Base-by-base conservation (phyloP, 1,140 invertebrate genomes). In the Drosophila lowei region DNA sequence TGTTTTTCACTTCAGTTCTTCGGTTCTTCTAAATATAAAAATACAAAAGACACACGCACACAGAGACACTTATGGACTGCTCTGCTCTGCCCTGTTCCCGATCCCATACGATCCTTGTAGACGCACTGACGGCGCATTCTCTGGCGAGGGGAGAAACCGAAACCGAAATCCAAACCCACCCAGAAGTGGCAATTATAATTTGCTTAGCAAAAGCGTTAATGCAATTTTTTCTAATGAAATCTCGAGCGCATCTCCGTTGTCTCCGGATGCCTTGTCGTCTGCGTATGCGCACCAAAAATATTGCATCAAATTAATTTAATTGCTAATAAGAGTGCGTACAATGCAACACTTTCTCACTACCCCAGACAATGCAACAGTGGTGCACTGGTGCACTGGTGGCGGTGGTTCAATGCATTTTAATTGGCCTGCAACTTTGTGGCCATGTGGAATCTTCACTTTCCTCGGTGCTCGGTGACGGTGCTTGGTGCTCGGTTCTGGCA, bases 381-480 rank as follows among this genome's bases (percentile, higher is more conserved):
- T 25, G 23, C 3, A 34, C 4, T 38, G 34, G 30, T 0, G 3
- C n/a, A n/a, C n/a, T 34, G 15, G 55, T 34, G 15, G 55, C 60
- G 48, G 43, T 67, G 78, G 89, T 90, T 90, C 89, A 89, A 84
- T 90, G 89, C 79, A 81, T 89, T 90, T 89, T 90, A 90, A 90
- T 90, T 90, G 89, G 89, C 68, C 61, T 11, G 34, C 34, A 38
- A 13, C 11, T 38, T 38, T 38, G 11, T 72, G 30, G 18, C 6
- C 42, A 30, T 56, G 71, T 66, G 59, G 76, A 41, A 56, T 65
- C 60, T 56, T 54, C 58, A 28, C 60, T 67, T 28, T 50, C 21
- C 47, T 57, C 23, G 6, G 18, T 9, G 61, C 47, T 54, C 28
- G 28, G 28, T 30, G 28, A 2, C 7, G 28, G 7, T 30, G 28